Base-by-base conservation (phyloP, 2,888 invertebrate species). In the Melipona beecheii region DNA sequence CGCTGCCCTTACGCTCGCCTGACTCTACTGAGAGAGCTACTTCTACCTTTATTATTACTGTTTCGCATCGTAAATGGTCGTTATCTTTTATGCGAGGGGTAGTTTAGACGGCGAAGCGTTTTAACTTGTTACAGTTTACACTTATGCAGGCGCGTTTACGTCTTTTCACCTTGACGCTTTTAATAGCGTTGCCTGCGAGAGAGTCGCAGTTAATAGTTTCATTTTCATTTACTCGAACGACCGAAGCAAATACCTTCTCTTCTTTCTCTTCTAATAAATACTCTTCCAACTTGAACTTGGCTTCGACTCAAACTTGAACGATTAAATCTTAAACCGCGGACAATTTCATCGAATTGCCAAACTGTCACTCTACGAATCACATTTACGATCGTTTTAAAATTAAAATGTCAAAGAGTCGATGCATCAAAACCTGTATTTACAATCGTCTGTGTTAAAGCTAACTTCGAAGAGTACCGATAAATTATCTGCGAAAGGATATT, bases 1-100 rank as follows among this genome's bases (percentile, higher is more conserved):
- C 88, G 88, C 87, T 19, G 58, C 65, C 85, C 73, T 49, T 84
- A 78, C 78, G 81, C 62, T 70, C 74, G 43, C 78, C 70, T 73
- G 71, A n/a, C 50, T 69, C 43, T 11, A 43, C 27, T 27, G 50
- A 49, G 49, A 50, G 50, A 56, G n/a, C 75, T 74, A 74, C 85
- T 86, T 84, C 75, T 74, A 74, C 85, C 87, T 84, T 90, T 90
- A 83, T 90, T 91, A 91, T 92, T 90, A 43, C 43, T 43, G 43
- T 11, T 9, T 43, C 43, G 86, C 90, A 90, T 90, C 89, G 90
- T 88, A 89, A 91, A 91, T 82, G 90, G 82, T 89, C 84, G 86
- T 92, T 91, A 91, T 83, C 79, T 73, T 50, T 58, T 60, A 58
- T n/a, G 56, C 58, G 56, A 50, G n/a, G 73, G 80, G 75, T 36